Conservation (phyloP, 2,888 invertebrate genomes). For the Omphaloscelis lunosa region DNA sequence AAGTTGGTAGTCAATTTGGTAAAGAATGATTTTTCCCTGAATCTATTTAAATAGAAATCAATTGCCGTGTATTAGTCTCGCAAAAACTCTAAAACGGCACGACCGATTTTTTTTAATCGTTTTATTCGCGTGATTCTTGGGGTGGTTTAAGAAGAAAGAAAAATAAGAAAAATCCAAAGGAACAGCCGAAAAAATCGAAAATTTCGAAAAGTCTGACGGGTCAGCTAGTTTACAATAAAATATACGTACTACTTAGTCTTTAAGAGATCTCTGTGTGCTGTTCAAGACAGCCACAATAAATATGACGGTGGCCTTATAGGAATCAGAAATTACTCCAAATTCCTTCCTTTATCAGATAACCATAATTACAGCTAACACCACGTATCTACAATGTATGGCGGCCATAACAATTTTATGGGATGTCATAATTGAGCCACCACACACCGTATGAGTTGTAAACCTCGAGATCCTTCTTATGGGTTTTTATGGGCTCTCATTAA, state of each 20-base stretch:
- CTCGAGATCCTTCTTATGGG: slow-evolving; percentile 41
- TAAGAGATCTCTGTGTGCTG: neutral
- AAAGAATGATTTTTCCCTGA: neutral
- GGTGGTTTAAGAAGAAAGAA: no score
- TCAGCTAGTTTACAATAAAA: neutral
- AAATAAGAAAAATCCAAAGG: no score
- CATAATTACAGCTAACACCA: slow-evolving; percentile 44
- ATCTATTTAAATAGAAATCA: no score
- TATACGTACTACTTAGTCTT: neutral
- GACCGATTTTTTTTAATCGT: no score
- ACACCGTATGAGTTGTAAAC: slow-evolving; percentile 42
- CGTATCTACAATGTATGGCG: slow-evolving; percentile 42
- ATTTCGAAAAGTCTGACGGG: no score
- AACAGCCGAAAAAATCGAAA: no score
- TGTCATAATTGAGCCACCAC: slow-evolving; percentile 52
- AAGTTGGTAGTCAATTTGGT: neutral
- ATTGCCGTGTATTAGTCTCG: no score
- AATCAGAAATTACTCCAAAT: slow-evolving; percentile 33
- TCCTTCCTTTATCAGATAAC: slow-evolving; percentile 27
- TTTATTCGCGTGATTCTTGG: no score
- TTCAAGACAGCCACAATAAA: neutral
- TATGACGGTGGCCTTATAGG: neutral
- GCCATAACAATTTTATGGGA: slow-evolving; percentile 56
- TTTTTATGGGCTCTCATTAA: slow-evolving; percentile 50
- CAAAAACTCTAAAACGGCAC: no score